phyloP scores from a whole-genome alignment of 2,888 invertebrate genomes.

The Aelia acuminata region DNA sequence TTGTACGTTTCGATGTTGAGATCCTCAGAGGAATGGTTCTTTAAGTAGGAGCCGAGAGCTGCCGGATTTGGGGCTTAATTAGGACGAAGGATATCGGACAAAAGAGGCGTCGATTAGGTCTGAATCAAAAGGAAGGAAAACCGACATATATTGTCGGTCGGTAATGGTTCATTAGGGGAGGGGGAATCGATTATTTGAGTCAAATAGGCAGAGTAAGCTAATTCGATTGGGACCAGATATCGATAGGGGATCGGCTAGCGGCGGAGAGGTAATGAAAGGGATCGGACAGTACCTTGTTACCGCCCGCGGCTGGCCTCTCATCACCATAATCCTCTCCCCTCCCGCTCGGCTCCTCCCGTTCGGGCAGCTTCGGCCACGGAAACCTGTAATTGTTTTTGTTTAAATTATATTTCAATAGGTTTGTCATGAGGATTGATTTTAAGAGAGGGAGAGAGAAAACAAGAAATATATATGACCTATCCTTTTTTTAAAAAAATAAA shows the following conservation, averaged over 20 bases:
- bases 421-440: neutral
- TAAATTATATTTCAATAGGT: neutral
- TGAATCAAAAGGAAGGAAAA: constrained; percentile 34
- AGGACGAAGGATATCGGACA: neutral
- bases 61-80: constrained; percentile 14
- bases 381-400: neutral
- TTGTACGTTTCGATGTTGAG: neutral
- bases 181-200: constrained; percentile 21
- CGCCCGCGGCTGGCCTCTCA: constrained; percentile 33
- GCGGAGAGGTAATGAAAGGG: constrained; percentile 24
- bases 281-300: constrained; percentile 26
- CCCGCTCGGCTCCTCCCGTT: neutral
- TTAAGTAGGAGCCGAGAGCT: constrained; percentile 17
- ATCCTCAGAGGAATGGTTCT: constrained; percentile 13
- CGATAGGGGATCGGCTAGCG: constrained; percentile 25
- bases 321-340: constrained; percentile 21
- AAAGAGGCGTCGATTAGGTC: neutral
- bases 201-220: constrained; percentile 24
- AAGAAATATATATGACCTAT: no score
- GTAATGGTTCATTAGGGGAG: constrained; percentile 26
- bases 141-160: constrained; percentile 16
- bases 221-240: constrained; percentile 4
- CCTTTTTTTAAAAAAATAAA: no score
- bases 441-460: no score
- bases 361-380: neutral